Evolutionary conservation across 2,888 invertebrate species (phyloP).

Genomic region (Matsumyia berberina): DNA sequence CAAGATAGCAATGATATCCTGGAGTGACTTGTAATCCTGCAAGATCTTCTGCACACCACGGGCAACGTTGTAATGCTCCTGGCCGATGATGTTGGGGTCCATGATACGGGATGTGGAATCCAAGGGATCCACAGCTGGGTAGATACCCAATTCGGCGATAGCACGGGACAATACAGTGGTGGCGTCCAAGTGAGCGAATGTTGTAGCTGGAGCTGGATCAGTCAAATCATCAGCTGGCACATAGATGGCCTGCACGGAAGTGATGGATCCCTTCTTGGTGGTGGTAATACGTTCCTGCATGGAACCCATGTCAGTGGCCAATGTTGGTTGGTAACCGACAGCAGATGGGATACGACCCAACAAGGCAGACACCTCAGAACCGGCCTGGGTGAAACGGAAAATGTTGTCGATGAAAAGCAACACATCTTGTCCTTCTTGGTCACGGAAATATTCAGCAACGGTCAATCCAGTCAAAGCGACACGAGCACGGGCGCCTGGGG

Average conservation of each 20-base stretch:
- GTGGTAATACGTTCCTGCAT: constrained; percentile 99
- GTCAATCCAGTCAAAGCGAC: constrained; percentile 96
- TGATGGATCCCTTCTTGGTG: constrained; percentile 97
- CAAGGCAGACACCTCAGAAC: constrained; percentile 95
- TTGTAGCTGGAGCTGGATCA: constrained; percentile 97
- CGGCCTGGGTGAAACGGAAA: constrained; percentile 96
- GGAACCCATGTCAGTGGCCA: constrained; percentile 98
- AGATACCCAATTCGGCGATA: constrained; percentile 96
- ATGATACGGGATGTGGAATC: constrained; percentile 97
- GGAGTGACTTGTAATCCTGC: constrained; percentile 91
- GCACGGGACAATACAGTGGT: constrained; percentile 96
- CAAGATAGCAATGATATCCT: constrained; percentile 97
- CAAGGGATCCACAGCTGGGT: constrained; percentile 97
- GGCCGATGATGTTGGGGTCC: constrained; percentile 95
- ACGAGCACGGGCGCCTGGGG: constrained; percentile 96
- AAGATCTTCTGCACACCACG: constrained; percentile 96
- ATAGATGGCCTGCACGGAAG: constrained; percentile 97
- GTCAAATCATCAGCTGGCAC: constrained; percentile 98
- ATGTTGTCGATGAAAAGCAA: constrained; percentile 98
- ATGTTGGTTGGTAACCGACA: constrained; percentile 97
- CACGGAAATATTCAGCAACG: constrained; percentile 97
- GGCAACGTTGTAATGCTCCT: constrained; percentile 94
- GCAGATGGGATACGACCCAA: constrained; percentile 97
- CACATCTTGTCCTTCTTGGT: constrained; percentile 96
- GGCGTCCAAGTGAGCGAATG: constrained; percentile 98